A percentile compares a stretch with the other conserved stretches of the same genome.
Conservation (phyloP, 2,888 invertebrate species). For the Rhagonycha fulva region DNA sequence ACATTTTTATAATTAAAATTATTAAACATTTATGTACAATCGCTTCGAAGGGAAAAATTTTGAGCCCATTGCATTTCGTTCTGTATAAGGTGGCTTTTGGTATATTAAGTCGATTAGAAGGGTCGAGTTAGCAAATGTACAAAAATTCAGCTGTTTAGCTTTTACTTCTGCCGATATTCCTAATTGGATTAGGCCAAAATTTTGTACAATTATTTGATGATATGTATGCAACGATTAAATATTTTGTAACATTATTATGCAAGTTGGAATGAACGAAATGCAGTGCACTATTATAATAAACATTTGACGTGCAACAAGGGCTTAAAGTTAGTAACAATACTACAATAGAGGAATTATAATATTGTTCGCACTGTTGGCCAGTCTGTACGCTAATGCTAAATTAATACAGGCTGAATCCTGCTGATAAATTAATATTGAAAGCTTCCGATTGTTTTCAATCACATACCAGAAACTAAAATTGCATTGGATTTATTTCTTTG, state of each 20-base stretch:
- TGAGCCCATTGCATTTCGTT: too few relatives aligned
- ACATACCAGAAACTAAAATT: constrained; percentile 27
- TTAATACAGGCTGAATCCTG: constrained; percentile 31
- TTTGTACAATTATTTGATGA: not conserved
- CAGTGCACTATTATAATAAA: constrained; percentile 14
- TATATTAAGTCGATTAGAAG: not conserved
- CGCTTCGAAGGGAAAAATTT: too few relatives aligned
- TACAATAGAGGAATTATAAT: constrained; percentile 35
- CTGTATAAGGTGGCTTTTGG: too few relatives aligned
- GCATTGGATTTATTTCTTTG: not conserved
- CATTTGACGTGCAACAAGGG: constrained; percentile 27
- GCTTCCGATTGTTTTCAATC: constrained; percentile 34
- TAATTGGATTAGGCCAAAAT: not conserved
- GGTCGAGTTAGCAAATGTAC: not conserved
- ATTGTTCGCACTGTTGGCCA: constrained; percentile 35
- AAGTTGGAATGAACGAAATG: constrained; percentile 9
- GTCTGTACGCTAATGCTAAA: constrained; percentile 31
- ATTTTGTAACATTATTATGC: not conserved
- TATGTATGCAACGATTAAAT: not conserved
- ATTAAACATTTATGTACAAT: too few relatives aligned
- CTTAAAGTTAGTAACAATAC: constrained; percentile 32
- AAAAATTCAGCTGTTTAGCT: not conserved
- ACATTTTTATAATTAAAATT: too few relatives aligned
- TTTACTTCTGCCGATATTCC: not conserved
- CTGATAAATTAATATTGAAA: constrained; percentile 41